Evolutionary conservation across 2,113 vertebrate genomes (phyloP).

Genomic region (Acanthisitta chloris): DNA sequence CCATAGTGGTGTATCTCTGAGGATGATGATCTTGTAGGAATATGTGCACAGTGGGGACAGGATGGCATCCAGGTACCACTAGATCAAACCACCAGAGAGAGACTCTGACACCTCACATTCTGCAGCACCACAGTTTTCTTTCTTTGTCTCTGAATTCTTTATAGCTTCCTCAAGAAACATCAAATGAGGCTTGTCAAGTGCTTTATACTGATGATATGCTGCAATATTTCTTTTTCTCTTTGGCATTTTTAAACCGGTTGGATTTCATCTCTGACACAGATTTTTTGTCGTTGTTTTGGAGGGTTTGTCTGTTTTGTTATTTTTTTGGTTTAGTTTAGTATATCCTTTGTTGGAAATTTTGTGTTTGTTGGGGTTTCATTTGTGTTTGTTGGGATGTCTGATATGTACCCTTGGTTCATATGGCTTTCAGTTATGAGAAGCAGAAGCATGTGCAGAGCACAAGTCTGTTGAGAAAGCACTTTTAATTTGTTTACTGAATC

Average conservation of each 20-base stretch:
- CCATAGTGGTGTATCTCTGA: not conserved
- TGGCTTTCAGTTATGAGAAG: not conserved
- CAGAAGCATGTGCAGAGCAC: not conserved
- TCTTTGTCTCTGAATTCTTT: not conserved
- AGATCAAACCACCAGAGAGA: not conserved
- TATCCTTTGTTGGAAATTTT: not conserved
- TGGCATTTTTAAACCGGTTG: not conserved
- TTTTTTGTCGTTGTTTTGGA: not conserved
- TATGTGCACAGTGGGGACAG: not conserved
- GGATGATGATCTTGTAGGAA: not conserved
- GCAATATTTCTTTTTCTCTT: not conserved
- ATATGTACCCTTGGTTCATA: accelerated
- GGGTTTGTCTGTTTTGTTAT: not conserved
- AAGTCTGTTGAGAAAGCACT: not conserved
- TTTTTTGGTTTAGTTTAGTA: not conserved
- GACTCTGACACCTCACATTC: not conserved
- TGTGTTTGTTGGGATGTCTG: not conserved
- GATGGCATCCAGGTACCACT: not conserved
- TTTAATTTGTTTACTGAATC: not conserved
- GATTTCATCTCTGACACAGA: not conserved
- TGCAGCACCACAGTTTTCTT: not conserved
- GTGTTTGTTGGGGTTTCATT: not conserved
- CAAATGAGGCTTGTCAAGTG: not conserved
- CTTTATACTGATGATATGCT: not conserved
- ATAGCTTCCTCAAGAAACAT: not conserved